Percentiles rank a stretch among this genome's conserved stretches.
Evolutionary conservation across 2,888 invertebrate species (phyloP).

Genomic region (Stramonita haemastoma): DNA sequence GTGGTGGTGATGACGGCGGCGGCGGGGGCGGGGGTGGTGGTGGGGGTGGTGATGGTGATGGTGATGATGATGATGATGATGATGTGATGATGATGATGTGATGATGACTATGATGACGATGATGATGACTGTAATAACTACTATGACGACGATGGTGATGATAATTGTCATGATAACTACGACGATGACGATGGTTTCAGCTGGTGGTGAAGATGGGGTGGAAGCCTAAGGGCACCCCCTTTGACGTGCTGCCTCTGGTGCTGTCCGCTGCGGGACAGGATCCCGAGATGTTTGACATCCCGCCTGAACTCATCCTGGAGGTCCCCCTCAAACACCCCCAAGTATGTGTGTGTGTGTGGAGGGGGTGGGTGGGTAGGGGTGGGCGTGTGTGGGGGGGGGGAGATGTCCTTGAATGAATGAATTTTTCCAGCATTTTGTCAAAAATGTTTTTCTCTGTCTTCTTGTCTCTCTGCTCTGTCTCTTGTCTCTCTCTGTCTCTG

Average conservation of each 20-base stretch:
- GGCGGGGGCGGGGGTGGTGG: no score
- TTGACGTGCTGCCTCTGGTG: slow-evolving; percentile 93
- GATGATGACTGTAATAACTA: neutral
- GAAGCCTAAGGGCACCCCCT: slow-evolving; percentile 88
- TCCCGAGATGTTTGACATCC: slow-evolving; percentile 96
- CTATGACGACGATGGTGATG: neutral
- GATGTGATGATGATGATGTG: no score
- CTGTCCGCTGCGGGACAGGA: slow-evolving; percentile 97
- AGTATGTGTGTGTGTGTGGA: no score
- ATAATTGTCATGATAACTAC: no score
- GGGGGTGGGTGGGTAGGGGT: neutral
- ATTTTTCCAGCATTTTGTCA: no score
- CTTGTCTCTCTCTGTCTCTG: no score
- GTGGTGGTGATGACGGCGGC: no score
- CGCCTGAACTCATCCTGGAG: slow-evolving; percentile 90
- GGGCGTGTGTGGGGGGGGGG: neutral
- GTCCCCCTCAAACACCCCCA: slow-evolving; percentile 91
- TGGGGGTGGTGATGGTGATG: no score
- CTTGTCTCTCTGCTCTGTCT: no score
- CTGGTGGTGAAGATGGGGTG: slow-evolving; percentile 93
- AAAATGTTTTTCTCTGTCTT: no score
- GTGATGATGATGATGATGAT: neutral
- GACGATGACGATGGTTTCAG: slow-evolving; percentile 79
- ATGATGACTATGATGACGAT: neutral
- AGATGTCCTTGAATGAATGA: no score